Base-by-base conservation (phyloP, 1,140 invertebrate genomes). In the Zaprionus davidi region DNA sequence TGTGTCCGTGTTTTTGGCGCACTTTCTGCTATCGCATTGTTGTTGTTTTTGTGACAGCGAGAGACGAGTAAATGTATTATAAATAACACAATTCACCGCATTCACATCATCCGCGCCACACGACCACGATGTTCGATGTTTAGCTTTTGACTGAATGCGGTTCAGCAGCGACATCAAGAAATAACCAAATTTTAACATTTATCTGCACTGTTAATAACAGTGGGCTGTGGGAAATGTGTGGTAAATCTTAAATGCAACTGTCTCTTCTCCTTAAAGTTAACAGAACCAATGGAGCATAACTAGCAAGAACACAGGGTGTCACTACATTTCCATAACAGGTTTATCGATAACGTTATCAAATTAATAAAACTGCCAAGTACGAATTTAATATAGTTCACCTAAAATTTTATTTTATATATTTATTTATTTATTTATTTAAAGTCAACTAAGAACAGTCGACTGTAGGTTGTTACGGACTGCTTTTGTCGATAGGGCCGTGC, bases 1-100 rank as follows among this genome's bases (percentile, higher is more conserved):
- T 46, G n/a, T 44, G 11, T 65, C 0, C 7, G 28, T 31, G 24
- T 51, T 74, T 74, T 74, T 74, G 66, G 58, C 66, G 66, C 66
- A 62, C 38, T 62, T 62, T 74, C 20, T 62, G 66, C 57, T 60
- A 69, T 60, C 51, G 34, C 22, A 57, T 28, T 41, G n/a, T 38
- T 68, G 65, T 62, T 55, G 24, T 49, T 51, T 56, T 69, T 62
- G 36, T 28, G 20, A 49, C 12, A 53, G 59, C 67, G 53, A 34
- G 6, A 28, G 31, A 56, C 51, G 24, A 57, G 24, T 31, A 51
- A 75, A 58, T 67, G 72, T 63, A 63, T 64, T 57, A 71, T 64
- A 26, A 12, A 22, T 46, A 28, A 15, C 24, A 56, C 24, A 56
- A 15, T 20, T 26, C 26, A 46, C 24, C 20, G 38, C 53, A 22